Percentiles rank a stretch among this genome's conserved stretches.
Conservation (phyloP, 2,797 vertebrate species). For the Chanos chanos region DNA sequence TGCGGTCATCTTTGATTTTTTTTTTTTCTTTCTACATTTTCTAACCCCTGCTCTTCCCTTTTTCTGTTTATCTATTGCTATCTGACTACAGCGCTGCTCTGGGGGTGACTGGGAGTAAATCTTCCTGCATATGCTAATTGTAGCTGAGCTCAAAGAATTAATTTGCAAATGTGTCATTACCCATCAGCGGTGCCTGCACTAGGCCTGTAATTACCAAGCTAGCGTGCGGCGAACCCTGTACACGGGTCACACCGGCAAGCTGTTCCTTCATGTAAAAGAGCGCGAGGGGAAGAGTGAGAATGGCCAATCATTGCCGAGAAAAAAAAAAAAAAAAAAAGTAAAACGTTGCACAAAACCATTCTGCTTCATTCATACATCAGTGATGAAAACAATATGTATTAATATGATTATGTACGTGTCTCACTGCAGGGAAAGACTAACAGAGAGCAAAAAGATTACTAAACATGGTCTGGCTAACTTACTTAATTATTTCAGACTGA, state of each 20-base stretch:
- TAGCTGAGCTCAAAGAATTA: constrained; percentile 89
- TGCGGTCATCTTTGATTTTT: constrained; percentile 12
- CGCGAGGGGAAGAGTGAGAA: constrained; percentile 13
- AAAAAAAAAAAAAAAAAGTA: constrained; percentile 19
- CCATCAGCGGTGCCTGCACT: constrained; percentile 92
- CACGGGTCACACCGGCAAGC: constrained; percentile 60
- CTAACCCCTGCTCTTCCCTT: neutral
- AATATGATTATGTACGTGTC: no score
- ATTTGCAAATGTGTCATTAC: constrained; percentile 99
- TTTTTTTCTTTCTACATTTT: neutral
- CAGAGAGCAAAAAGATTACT: no score
- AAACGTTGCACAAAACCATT: no score
- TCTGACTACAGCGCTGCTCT: constrained; percentile 1
- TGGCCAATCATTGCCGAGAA: constrained; percentile 43
- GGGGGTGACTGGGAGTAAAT: constrained; percentile 64
- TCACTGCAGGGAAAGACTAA: no score
- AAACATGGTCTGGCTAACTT: no score
- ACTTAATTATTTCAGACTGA: no score
- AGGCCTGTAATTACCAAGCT: constrained; percentile 94
- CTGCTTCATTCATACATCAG: no score
- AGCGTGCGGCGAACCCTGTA: constrained; percentile 77
- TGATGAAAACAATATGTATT: no score
- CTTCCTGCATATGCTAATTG: constrained; percentile 85
- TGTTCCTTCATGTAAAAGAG: constrained; percentile 43
- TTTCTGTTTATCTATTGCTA: no score